Conservation (phyloP, 2,113 vertebrate genomes). For the Sinocyclocheilus rhinocerous region DNA sequence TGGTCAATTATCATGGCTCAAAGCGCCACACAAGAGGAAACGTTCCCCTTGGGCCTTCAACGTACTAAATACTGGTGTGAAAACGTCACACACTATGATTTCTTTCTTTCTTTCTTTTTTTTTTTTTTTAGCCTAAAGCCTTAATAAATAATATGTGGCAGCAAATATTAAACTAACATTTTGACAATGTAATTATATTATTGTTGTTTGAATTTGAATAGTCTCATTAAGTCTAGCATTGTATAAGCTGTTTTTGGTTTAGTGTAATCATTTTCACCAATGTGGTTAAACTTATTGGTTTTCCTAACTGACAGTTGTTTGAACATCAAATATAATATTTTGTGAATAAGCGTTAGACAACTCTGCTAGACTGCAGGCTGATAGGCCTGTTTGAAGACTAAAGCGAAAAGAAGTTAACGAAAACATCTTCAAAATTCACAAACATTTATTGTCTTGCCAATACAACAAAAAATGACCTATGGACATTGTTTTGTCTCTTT, state of each 20-base stretch:
- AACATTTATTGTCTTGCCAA: conserved; percentile 92
- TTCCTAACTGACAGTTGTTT: background rate
- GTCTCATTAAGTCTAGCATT: background rate
- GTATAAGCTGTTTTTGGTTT: background rate
- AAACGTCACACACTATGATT: background rate
- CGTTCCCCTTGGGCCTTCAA: background rate
- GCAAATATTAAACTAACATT: background rate
- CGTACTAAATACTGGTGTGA: background rate
- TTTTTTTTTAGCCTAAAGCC: background rate
- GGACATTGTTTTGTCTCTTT: conserved; percentile 80
- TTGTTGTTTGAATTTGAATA: background rate
- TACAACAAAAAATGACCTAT: conserved; percentile 85
- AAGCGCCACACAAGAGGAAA: conserved; percentile 72
- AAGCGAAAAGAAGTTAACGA: conserved; percentile 39
- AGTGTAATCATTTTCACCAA: background rate
- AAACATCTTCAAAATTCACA: conserved; percentile 73
- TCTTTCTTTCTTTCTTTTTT: background rate
- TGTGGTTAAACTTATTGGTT: background rate
- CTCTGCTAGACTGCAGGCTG: background rate
- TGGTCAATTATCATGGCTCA: conserved; percentile 66
- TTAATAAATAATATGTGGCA: background rate
- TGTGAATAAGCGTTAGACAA: background rate
- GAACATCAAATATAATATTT: background rate
- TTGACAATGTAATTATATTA: background rate
- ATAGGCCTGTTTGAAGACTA: conserved; percentile 21